phyloP scores from a whole-genome alignment of 30 jellyfish, hydroid and myxozoan genomes.

The Calvadosia cruxmelitensis region DNA sequence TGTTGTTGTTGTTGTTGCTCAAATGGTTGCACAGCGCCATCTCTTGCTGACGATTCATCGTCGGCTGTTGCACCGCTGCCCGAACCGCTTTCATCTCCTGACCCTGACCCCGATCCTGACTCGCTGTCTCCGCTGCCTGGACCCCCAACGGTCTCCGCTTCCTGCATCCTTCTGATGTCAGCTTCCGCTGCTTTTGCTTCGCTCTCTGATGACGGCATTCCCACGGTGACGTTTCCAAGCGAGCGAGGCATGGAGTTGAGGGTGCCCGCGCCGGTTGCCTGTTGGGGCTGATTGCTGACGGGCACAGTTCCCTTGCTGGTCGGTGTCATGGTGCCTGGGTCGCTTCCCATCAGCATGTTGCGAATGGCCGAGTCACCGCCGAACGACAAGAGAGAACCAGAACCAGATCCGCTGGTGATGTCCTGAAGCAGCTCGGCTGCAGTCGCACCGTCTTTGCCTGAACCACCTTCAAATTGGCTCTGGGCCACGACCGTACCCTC shows the following conservation, averaged over 20 bases:
- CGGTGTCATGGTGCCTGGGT: no score
- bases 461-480: neutral
- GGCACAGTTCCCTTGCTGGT: neutral
- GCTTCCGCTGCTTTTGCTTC: neutral
- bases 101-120: conserved; percentile 72
- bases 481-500: neutral
- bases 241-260: neutral
- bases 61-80: conserved; percentile 50
- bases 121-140: conserved; percentile 21
- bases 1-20: neutral
- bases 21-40: neutral
- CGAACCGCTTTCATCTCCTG: conserved; percentile 36
- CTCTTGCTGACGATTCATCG: neutral
- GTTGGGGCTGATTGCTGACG: neutral
- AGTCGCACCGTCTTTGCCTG: no score
- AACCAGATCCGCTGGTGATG: neutral
- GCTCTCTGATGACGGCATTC: neutral
- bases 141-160: conserved; percentile 10
- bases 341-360: neutral
- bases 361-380: neutral
- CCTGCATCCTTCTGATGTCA: conserved; percentile 2
- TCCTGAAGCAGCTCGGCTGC: no score
- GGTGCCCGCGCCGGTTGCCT: neutral
- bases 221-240: neutral
- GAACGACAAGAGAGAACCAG: neutral